phyloP scores from a whole-genome alignment of 2,113 vertebrate species.

The Ranitomeya imitator region DNA sequence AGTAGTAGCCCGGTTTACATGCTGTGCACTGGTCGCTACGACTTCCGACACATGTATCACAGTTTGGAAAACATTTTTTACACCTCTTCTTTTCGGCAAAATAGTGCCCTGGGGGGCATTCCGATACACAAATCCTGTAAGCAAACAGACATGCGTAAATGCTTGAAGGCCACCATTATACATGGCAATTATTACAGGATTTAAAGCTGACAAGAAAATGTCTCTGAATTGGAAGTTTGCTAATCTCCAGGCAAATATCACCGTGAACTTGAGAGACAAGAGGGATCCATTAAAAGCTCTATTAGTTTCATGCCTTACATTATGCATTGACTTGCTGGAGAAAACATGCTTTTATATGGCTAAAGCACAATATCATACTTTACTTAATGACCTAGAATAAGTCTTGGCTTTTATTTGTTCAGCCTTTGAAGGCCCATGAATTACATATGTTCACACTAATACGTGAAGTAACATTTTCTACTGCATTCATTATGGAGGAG shows the following conservation, averaged over 20 bases:
- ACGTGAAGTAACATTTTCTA: neutral
- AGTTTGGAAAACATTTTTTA: slow-evolving; percentile 91
- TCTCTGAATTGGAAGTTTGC: neutral
- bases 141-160: slow-evolving; percentile 35
- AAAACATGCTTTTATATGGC: neutral
- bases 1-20: slow-evolving; percentile 88
- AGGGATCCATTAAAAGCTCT: neutral
- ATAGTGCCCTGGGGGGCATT: slow-evolving; percentile 92
- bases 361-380: neutral
- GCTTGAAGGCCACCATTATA: neutral
- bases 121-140: slow-evolving; percentile 90
- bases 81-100: slow-evolving; percentile 93
- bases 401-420: neutral
- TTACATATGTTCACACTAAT: neutral
- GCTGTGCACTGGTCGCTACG: slow-evolving; percentile 90
- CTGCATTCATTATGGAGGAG: neutral
- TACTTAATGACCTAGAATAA: neutral
- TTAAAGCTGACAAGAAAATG: neutral
- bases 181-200: neutral
- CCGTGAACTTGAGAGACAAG: neutral
- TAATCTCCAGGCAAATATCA: slow-evolving; percentile 15
- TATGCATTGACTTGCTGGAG: neutral
- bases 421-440: neutral
- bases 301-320: neutral
- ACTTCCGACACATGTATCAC: slow-evolving; percentile 90